Evolutionary conservation across 2,888 invertebrate species (phyloP).

Genomic region (Xylota sylvarum): DNA sequence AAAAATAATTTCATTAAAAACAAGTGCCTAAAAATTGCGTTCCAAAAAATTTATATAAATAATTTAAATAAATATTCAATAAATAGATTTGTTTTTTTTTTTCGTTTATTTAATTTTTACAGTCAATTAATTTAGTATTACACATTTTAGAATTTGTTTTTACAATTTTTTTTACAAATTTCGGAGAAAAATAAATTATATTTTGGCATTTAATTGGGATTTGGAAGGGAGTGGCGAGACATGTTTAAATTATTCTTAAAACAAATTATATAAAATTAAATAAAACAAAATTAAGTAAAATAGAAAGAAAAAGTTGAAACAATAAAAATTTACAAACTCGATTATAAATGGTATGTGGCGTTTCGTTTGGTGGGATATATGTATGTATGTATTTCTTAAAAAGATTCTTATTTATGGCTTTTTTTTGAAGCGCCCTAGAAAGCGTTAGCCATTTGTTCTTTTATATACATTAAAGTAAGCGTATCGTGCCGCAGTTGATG

Average conservation of each 20-base stretch:
- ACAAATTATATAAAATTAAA: slow-evolving; percentile 34
- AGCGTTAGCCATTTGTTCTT: neutral
- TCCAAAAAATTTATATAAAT: slow-evolving; percentile 34
- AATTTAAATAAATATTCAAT: slow-evolving; percentile 62
- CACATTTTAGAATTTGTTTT: slow-evolving; percentile 37
- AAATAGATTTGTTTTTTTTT: slow-evolving; percentile 36
- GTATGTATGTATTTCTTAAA: neutral
- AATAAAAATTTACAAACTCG: slow-evolving; percentile 70
- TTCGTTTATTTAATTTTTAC: slow-evolving; percentile 11
- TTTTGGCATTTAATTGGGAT: neutral
- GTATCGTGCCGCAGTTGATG: slow-evolving; percentile 51
- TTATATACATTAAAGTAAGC: slow-evolving; percentile 52
- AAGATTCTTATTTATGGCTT: neutral
- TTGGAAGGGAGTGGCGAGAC: neutral
- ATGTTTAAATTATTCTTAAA: neutral
- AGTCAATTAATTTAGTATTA: slow-evolving; percentile 65
- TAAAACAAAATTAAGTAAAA: slow-evolving; percentile 80
- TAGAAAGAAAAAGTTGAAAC: slow-evolving; percentile 60
- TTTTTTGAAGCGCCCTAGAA: neutral
- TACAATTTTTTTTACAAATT: slow-evolving; percentile 28
- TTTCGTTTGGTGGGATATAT: slow-evolving; percentile 10
- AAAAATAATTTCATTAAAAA: slow-evolving; percentile 54
- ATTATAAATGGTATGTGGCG: slow-evolving; percentile 4
- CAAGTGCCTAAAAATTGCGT: slow-evolving; percentile 60
- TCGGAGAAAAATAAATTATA: slow-evolving; percentile 26